Evolutionary conservation across 2,888 invertebrate genomes (phyloP).

Genomic region (Yponomeuta sedellus): DNA sequence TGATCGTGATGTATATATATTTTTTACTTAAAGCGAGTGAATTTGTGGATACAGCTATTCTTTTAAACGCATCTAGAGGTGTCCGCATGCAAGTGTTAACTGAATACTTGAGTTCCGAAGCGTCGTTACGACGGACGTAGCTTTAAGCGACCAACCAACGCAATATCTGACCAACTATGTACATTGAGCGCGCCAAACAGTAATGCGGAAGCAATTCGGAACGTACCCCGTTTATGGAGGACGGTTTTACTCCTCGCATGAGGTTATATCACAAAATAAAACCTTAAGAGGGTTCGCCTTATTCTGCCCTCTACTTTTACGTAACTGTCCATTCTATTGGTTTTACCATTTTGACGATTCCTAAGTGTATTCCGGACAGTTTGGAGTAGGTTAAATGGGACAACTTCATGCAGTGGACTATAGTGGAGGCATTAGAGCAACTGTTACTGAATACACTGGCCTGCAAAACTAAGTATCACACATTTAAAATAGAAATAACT

Average conservation of each 20-base stretch:
- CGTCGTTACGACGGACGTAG: neutral
- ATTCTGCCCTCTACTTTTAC: neutral
- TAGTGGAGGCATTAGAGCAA: no score
- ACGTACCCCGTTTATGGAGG: neutral
- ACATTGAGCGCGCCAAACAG: neutral
- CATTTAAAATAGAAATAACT: no score
- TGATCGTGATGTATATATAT: no score
- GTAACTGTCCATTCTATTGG: no score
- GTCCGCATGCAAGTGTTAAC: neutral
- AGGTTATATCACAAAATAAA: neutral
- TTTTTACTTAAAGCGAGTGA: neutral
- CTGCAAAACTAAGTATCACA: no score
- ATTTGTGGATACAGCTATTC: neutral
- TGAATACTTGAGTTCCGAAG: neutral
- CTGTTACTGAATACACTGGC: no score
- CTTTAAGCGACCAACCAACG: neutral
- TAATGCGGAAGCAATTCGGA: neutral
- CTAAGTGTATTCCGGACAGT: no score
- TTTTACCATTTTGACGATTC: no score
- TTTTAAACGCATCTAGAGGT: neutral
- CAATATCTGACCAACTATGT: neutral
- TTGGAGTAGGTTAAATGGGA: no score
- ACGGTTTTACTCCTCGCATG: neutral
- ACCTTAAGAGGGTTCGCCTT: neutral
- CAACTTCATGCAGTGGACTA: no score